Base-by-base conservation (phyloP, 2,888 invertebrate genomes). In the Dasysyrphus albostriatus region DNA sequence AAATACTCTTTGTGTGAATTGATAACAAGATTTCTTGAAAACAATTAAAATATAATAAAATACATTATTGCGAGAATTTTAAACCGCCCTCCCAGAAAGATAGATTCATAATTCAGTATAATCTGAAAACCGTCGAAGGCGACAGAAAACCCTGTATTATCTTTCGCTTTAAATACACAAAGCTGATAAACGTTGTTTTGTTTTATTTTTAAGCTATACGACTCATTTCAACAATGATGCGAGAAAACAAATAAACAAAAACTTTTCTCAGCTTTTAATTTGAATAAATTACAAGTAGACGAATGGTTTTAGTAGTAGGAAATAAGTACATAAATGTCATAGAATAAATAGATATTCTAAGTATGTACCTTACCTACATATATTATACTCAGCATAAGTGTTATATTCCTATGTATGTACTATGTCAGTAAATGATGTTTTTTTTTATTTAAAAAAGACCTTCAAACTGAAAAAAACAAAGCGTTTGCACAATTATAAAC, bases 81-180 rank as follows among this genome's bases (percentile, higher is more conserved):
- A 16, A 7, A 51, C n/a, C 10, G 5, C 47, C 6, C 61, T 44
- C 39, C n/a, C 49, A 72, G 58, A 75, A 59, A 80, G 59, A 72
- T 56, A 54, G 63, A 59, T 72, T 70, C 58, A 65, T 74, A 16
- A n/a, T 32, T 3, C 39, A 49, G 63, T 75, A 70, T 24, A 24
- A 24, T 47, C 34, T 47, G 9, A 77, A 73, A 29, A 39, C 24
- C 24, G n/a, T 4, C 51, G 49, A 39, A 19, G 32, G 14, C 51
- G 14, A 39, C 16, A 72, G 59, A 47, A 42, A 80, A 67, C 69
- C 49, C 59, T 29, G 12, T 24, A 69, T 67, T 81, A 78, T 83
- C 83, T 34, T 73, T 10, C 51, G 24, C 2, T 76, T n/a, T 39
- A 7, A 81, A 81, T 70, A 74, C 58, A 85, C 77, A 74, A 67